Base-by-base conservation (phyloP, 2,797 vertebrate genomes). In the Parambassis ranga region DNA sequence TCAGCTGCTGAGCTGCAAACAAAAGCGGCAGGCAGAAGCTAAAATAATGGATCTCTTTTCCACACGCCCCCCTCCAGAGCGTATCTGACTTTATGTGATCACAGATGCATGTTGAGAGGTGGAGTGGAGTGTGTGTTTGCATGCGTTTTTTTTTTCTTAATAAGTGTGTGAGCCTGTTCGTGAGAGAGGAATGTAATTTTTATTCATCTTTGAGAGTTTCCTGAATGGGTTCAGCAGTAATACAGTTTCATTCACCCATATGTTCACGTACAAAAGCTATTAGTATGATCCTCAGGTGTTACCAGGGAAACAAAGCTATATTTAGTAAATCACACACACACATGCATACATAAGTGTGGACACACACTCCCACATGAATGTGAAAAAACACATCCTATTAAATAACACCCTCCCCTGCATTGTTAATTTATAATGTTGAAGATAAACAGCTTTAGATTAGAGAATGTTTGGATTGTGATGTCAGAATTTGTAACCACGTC, bases 1-100 rank as follows among this genome's bases (percentile, higher is more conserved):
- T 93, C 82, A 91, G 75, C 80, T 56, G 68, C 76, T 87, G 90
- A 91, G 87, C 90, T 89, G 79, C 79, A 83, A 86, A 91, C 90
- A 92, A 93, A 92, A 84, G 90, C 72, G 16, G 71, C 83, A 77
- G 83, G 86, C 89, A 87, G 87, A 82, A 83, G 88, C 87, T 85
- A 79, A 87, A 91, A 93, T 92, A 91, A 92, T 89, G 90, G 87
- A 82, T 84, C 78, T 79, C 67, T 77, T 32, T 74, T 79, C 57
- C 53, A 74, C 64, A 69, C 81, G 38, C 73, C 59, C 79, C 79
- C 74, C 74, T 71, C 74, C 36, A 35, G 71, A 75, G 62, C 46
- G 36, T 41, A 73, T 77, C 75, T 70, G 77, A 81, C 77, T 87
- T 84, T 71, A 82, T 80, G 81, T 76, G 79, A 88, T 85, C 84